These are phyloP conservation scores for Alces alces DNA, from an alignment of 2,113 vertebrate species.

Conservation along the genomic window DNA sequence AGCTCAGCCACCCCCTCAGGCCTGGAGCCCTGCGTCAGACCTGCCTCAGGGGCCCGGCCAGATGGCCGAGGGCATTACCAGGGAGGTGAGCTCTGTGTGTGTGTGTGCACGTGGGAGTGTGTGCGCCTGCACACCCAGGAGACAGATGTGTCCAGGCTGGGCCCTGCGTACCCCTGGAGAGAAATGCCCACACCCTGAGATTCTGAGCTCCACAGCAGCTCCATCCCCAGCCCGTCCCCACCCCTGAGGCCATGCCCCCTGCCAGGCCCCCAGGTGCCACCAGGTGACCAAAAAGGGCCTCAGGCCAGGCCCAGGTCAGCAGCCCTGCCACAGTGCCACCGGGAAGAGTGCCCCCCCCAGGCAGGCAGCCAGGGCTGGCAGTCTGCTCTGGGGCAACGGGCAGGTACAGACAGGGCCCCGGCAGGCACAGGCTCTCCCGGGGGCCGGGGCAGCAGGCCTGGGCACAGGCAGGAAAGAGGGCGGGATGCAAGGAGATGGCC, in stretches of 20 bases:
- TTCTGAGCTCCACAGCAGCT: not conserved
- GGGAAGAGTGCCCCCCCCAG: not conserved
- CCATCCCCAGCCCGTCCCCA: rapidly evolving
- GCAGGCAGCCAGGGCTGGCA: not conserved
- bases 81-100: conserved; percentile 10
- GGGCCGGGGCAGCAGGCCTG: not conserved
- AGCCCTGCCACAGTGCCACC: not conserved
- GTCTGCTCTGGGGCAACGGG: not conserved
- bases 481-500: rapidly evolving
- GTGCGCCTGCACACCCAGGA: rapidly evolving
- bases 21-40: not conserved
- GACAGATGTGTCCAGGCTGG: not conserved
- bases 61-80: not conserved
- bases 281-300: not conserved
- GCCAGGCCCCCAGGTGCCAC: too few relatives aligned
- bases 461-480: not conserved
- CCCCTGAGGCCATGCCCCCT: not conserved
- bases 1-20: not conserved
- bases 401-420: not conserved
- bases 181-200: not conserved
- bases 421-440: not conserved
- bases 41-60: not conserved
- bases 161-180: not conserved
- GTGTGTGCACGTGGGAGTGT: rapidly evolving
- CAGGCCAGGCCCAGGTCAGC: not conserved